Conservation (phyloP, 2,888 invertebrate genomes). For the Aphodius sticticus region DNA sequence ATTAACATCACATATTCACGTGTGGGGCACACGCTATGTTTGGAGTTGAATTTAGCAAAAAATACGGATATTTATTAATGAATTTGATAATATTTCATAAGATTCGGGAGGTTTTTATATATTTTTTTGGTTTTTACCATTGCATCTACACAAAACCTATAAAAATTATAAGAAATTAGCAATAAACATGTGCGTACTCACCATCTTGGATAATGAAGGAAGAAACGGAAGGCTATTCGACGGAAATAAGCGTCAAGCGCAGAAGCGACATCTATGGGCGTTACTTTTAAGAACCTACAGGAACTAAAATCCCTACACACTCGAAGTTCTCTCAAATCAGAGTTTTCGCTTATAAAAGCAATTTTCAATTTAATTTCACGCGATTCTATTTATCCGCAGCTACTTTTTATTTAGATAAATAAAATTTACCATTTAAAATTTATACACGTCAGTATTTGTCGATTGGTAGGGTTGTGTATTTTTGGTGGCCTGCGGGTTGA, state of each 20-base stretch:
- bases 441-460: conserved; percentile 27
- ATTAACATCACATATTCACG: conserved; percentile 33
- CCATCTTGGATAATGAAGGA: conserved; percentile 57
- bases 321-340: neutral
- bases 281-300: conserved; percentile 13
- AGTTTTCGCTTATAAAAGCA: neutral
- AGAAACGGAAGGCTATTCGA: conserved; percentile 51
- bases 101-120: neutral
- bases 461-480: conserved; percentile 17
- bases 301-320: conserved; percentile 10
- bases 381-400: neutral
- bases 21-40: conserved; percentile 21
- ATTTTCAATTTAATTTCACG: neutral
- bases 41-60: conserved; percentile 18
- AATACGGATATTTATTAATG: conserved; percentile 9
- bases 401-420: conserved; percentile 8
- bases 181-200: conserved; percentile 49
- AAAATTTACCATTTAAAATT: neutral
- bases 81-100: neutral
- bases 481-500: conserved; percentile 23
- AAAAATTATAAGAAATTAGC: conserved; percentile 31
- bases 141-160: conserved; percentile 22
- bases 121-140: neutral
- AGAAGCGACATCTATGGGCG: conserved; percentile 20
- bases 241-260: conserved; percentile 34